Base-by-base conservation (phyloP, 2,888 invertebrate species). In the Gryllus longicercus region DNA sequence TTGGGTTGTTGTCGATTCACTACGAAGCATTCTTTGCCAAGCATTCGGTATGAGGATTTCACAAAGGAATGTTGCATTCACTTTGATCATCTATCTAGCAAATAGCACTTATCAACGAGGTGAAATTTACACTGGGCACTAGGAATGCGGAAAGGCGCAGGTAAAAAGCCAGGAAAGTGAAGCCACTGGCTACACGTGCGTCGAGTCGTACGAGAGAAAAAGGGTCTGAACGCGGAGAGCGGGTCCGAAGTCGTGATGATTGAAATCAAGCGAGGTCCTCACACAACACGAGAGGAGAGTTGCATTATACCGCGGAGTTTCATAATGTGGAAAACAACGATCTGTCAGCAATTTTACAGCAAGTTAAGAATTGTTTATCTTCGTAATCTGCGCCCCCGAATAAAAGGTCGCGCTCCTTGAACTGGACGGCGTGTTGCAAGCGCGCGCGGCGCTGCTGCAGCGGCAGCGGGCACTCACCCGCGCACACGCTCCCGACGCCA, bases 261-360 rank as follows among this genome's bases (percentile, higher is more conserved):
- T 63, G 63, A 63, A 63, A 63, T 63, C 63, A 63, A 14, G 63
- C 63, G 14, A 63, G 63, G 63, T 63, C 63, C 63, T 63, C 63
- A 63, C 14, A 63, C 12, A 63, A 63, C 63, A 63, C 63, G n/a
- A 63, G 63, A 63, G 63, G n/a, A 63, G 63, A 18, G 63, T 63
- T 63, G 63, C 63, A 14, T 63, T 63, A 63, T 63, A 14, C 63
- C 63, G 14, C 16, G 14, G 63, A 63, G 16, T 63, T 63, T 63
- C 63, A 63, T 63, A n/a, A 63, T 63, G 63, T 63, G 63, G 63
- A 63, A 63, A 63, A 63, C 63, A 63, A 63, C 63, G 63, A 63
- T 63, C 63, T 63, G 63, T 63, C 63, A 63, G 63, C 63, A 63
- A 63, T 63, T 63, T 63, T 63, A 63, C 63, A 63, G 63, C 63